A percentile compares a stretch with the other conserved stretches of the same genome.
Evolutionary conservation across 2,113 vertebrate species (phyloP).

Genomic region (Tragelaphus buxtoni): DNA sequence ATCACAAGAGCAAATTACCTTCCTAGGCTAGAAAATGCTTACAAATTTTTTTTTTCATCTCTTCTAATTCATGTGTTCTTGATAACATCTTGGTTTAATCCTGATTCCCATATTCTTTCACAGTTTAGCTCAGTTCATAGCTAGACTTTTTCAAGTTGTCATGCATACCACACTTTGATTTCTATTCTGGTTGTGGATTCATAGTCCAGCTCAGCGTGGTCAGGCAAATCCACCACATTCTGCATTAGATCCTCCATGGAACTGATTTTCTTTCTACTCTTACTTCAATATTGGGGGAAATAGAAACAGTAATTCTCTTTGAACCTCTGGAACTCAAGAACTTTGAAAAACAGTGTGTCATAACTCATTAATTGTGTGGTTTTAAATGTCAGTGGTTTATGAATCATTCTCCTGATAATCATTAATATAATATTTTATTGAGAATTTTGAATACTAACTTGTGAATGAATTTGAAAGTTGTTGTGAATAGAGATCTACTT

Average conservation of each 20-base stretch:
- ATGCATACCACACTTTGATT: not conserved
- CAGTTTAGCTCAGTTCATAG: not conserved
- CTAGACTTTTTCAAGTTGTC: not conserved
- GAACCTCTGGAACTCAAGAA: not conserved
- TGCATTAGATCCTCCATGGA: not conserved
- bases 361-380: conserved; percentile 27
- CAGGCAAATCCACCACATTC: not conserved
- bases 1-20: not conserved
- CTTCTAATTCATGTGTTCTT: not conserved
- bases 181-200: not conserved
- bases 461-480: not conserved
- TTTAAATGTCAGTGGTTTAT: conserved; percentile 57
- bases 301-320: not conserved
- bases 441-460: conserved; percentile 24
- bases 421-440: not conserved
- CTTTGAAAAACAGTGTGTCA: not conserved
- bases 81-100: not conserved
- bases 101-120: not conserved
- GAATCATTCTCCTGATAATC: conserved; percentile 25
- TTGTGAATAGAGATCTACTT: not conserved
- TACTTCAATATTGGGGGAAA: conserved; percentile 29
- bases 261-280: conserved; percentile 51
- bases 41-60: not conserved
- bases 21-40: not conserved
- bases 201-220: not conserved